phyloP scores from a whole-genome alignment of 1,140 invertebrate genomes.

The Sesamia nonagrioides region DNA sequence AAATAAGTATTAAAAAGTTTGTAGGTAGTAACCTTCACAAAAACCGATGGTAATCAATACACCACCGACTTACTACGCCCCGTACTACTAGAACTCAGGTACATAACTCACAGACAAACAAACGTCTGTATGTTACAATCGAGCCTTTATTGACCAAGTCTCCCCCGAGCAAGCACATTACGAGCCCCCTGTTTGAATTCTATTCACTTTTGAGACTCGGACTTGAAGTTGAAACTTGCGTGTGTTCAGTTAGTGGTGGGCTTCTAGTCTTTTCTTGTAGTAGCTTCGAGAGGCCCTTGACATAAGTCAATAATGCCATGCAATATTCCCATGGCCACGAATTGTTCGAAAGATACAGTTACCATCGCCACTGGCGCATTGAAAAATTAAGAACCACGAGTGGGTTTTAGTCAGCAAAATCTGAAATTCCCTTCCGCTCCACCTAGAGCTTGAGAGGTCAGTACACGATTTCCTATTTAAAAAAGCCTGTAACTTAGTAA shows the following conservation, averaged over 20 bases:
- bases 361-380: too few relatives aligned
- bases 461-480: too few relatives aligned
- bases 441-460: too few relatives aligned
- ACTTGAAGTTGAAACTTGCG: slow-evolving; percentile 30
- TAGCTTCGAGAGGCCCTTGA: too few relatives aligned
- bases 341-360: too few relatives aligned
- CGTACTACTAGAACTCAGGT: slow-evolving; percentile 5
- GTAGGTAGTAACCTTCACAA: neutral
- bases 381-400: too few relatives aligned
- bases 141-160: slow-evolving; percentile 33
- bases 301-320: too few relatives aligned
- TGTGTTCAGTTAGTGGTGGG: neutral
- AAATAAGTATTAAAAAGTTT: too few relatives aligned
- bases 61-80: neutral
- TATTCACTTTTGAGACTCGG: slow-evolving; percentile 6
- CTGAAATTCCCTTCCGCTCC: too few relatives aligned
- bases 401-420: too few relatives aligned
- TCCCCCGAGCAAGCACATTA: slow-evolving; percentile 27
- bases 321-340: too few relatives aligned
- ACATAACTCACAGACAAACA: slow-evolving; percentile 25
- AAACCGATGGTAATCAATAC: neutral
- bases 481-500: too few relatives aligned
- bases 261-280: neutral
- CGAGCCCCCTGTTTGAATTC: slow-evolving; percentile 23
- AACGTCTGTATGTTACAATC: slow-evolving; percentile 21